phyloP scores from a whole-genome alignment of 2,113 vertebrate genomes.

The Elephantulus edwardii region DNA sequence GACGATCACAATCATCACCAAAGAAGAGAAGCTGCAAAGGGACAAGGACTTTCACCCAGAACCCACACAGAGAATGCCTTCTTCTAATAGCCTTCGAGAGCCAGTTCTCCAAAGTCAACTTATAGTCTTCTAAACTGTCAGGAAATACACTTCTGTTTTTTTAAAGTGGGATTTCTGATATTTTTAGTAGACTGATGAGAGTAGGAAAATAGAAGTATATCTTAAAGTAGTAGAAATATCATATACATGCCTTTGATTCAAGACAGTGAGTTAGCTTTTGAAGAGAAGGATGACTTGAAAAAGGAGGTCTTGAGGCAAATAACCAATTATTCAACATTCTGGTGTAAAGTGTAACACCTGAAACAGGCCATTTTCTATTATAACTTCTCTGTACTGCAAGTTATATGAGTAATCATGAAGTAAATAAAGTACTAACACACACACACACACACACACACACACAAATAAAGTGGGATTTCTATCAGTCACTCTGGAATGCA shows the following conservation, averaged over 20 bases:
- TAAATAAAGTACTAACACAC: neutral
- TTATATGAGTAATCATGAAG: neutral
- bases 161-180: no score
- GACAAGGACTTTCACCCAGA: neutral
- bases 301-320: neutral
- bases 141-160: no score
- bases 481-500: no score
- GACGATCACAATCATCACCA: neutral
- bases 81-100: neutral
- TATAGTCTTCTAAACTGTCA: no score
- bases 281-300: neutral
- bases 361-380: neutral
- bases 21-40: neutral
- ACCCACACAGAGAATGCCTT: neutral
- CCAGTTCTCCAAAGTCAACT: no score
- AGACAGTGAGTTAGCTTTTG: neutral
- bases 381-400: neutral
- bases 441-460: no score
- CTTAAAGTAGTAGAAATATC: neutral
- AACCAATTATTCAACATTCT: neutral
- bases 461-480: no score
- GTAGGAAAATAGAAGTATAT: neutral
- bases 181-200: neutral
- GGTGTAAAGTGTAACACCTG: neutral
- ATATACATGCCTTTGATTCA: neutral